Evolutionary conservation across 2,888 invertebrate species (phyloP).

Genomic region (Bombylius discolor): DNA sequence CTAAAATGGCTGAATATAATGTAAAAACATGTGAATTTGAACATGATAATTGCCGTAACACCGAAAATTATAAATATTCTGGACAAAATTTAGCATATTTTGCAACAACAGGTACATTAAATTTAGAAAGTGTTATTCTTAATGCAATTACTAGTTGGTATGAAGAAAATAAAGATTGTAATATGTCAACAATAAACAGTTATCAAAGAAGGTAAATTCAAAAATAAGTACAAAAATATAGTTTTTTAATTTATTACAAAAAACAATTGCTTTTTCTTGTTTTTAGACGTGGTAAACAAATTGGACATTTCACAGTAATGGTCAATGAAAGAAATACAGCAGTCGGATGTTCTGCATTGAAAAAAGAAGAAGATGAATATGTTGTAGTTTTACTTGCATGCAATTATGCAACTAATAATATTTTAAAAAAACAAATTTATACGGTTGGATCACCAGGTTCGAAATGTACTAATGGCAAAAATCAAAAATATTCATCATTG

Average conservation of each 20-base stretch:
- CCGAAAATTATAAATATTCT: constrained; percentile 1
- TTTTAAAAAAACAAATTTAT: constrained; percentile 13
- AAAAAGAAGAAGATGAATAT: constrained; percentile 3
- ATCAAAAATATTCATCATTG: constrained; percentile 10
- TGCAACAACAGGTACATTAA: too few species aligned
- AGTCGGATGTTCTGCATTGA: constrained; percentile 14
- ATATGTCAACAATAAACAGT: constrained; percentile 1
- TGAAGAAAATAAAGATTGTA: constrained; percentile 1
- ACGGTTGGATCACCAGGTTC: constrained; percentile 12
- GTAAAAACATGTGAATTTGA: constrained; percentile 12
- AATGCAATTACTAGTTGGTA: constrained; percentile 3
- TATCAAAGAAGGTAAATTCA: background rate
- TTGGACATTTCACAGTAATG: background rate
- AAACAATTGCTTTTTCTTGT: too few species aligned
- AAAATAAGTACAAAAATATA: too few species aligned
- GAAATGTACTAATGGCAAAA: constrained; percentile 12
- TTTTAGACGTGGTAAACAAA: too few species aligned
- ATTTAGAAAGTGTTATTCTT: background rate
- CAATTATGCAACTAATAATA: constrained; percentile 18
- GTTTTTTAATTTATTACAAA: too few species aligned
- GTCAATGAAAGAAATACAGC: constrained; percentile 10
- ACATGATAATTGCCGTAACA: constrained; percentile 6
- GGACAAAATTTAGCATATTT: constrained; percentile 9
- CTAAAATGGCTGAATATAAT: constrained; percentile 16
- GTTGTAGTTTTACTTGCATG: constrained; percentile 12